phyloP scores from a whole-genome alignment of 2,113 vertebrate species.

The Saimiri boliviensis region DNA sequence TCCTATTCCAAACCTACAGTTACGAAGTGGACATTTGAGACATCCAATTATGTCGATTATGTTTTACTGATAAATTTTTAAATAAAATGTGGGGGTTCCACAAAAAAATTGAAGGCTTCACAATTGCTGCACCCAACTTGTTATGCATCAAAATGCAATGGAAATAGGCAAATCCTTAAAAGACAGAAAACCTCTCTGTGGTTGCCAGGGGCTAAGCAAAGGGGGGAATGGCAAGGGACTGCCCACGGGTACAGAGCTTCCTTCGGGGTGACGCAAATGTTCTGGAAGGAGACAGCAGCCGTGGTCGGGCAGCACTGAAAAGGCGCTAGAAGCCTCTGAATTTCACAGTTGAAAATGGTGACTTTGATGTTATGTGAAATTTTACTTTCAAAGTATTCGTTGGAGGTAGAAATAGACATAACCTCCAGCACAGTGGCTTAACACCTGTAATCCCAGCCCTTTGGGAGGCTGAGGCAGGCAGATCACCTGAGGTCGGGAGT shows the following conservation, averaged over 20 bases:
- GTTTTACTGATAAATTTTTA: neutral
- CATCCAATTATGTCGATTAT: neutral
- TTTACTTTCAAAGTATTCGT: neutral
- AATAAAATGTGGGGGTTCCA: neutral
- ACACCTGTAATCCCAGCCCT: too few relatives aligned
- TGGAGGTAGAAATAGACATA: neutral
- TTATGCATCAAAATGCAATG: neutral
- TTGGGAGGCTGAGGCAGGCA: too few relatives aligned
- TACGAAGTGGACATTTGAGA: neutral
- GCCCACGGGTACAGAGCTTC: fast-evolving
- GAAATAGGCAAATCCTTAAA: fast-evolving
- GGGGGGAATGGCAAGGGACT: fast-evolving
- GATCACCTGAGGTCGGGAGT: too few relatives aligned
- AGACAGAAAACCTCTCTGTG: neutral
- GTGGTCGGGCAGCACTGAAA: fast-evolving
- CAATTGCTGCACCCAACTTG: neutral
- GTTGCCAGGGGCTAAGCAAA: neutral
- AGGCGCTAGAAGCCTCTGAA: fast-evolving
- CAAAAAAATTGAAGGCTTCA: neutral
- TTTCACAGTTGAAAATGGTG: neutral
- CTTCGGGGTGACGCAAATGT: too few relatives aligned
- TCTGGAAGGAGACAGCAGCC: neutral
- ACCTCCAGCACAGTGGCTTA: fast-evolving
- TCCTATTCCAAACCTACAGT: neutral
- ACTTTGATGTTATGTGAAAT: neutral